Base-by-base conservation (phyloP, 2,113 vertebrate species). In the Forbesichthys papilliferus region DNA sequence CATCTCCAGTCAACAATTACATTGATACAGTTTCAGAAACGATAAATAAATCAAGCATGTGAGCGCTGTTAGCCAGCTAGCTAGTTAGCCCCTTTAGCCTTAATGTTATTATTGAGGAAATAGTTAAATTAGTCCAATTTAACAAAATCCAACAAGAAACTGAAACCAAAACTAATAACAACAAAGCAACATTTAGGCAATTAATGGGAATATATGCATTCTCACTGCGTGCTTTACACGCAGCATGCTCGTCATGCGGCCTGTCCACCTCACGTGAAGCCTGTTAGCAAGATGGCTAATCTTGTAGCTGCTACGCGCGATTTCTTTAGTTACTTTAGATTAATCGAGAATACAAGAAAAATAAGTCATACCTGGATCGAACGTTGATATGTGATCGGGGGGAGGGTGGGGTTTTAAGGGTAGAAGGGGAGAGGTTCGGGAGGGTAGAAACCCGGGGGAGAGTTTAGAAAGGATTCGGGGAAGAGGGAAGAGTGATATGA, bases 381-480 rank as follows among this genome's bases (percentile, higher is more conserved):
- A 72, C 76, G 80, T 73, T 87, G 77, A 52, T 66, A 72, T 9
- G 86, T 82, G 81, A 69, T 75, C 84, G 82, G 91, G 91, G 91
- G 90, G 64, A 88, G 90, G 91, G 90, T 88, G 88, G 91, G 93
- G 92, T 93, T 92, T 77, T 89, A 69, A 91, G 93, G 93, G 92
- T 91, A 89, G 86, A 92, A 91, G 92, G 92, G 92, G 93, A 91
- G 86, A 92, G 92, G 93, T 93, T 92, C 80, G 92, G 92, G 92
- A 91, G 93, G 93, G 93, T 90, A 88, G 86, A 88, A 75, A 91
- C 90, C 91, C 89, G 88, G 90, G 91, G 91, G 87, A 92, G 91
- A 93, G 92, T 93, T 93, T 88, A 83, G 84, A 92, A 82, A 94
- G 93, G 93, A 93, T 83, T 92, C 90, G 91, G 92, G 93, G 91